Conservation (phyloP, 1,140 invertebrate genomes). For the Panulirus ornatus region DNA sequence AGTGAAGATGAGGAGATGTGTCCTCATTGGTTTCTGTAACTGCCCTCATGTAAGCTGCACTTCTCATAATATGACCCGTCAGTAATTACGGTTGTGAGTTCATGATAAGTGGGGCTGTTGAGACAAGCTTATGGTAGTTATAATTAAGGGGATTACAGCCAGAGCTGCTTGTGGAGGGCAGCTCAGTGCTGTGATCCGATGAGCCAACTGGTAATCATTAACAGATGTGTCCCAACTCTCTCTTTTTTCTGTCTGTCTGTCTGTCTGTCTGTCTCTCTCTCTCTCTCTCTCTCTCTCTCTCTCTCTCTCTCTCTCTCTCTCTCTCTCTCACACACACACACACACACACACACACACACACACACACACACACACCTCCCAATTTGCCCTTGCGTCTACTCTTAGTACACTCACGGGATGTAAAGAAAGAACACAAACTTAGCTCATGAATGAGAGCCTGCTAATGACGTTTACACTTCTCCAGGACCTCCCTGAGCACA, state of each 20-base stretch:
- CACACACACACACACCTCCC: no score
- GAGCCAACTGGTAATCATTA: no score
- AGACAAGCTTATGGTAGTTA: not conserved
- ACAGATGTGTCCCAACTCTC: no score
- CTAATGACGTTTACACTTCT: no score
- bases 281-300: not conserved
- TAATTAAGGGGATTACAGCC: not conserved
- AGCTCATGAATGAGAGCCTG: no score
- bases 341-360: not conserved
- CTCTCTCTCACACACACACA: not conserved
- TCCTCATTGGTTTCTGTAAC: not conserved
- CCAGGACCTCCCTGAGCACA: no score
- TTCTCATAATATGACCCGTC: not conserved
- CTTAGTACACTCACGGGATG: no score
- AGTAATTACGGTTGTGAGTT: not conserved
- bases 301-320: not conserved
- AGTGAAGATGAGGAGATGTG: not conserved
- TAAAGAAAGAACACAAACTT: no score
- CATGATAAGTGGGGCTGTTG: not conserved
- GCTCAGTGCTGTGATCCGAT: no score
- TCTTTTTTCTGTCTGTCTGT: not conserved
- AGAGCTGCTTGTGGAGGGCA: not conserved
- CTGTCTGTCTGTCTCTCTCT: conserved; percentile 20
- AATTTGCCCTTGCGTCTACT: no score
- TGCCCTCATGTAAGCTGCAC: not conserved